Percentiles rank a stretch among this genome's conserved stretches.
Conservation (phyloP, 2,797 vertebrate species). For the Danio kyathit region DNA sequence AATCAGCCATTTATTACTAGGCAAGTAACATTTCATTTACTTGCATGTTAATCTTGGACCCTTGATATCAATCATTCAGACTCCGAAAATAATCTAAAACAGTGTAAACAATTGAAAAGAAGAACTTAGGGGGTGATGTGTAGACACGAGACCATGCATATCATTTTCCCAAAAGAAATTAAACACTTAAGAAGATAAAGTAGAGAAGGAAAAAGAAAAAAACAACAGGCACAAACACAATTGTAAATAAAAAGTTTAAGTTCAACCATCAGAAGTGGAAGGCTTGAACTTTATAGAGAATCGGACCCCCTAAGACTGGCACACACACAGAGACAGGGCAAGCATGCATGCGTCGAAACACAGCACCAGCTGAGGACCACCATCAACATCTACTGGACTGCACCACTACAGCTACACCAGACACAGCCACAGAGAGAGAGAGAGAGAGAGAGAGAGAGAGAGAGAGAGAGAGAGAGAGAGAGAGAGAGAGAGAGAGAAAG, state of each 20-base stretch:
- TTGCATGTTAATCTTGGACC: slow-evolving; percentile 37
- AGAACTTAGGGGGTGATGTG: slow-evolving; percentile 37
- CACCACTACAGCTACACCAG: slow-evolving; percentile 64
- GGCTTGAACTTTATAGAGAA: slow-evolving; percentile 58
- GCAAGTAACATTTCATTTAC: not conserved
- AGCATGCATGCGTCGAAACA: slow-evolving; percentile 76
- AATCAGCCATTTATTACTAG: too few relatives aligned
- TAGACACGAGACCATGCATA: slow-evolving; percentile 63
- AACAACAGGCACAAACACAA: slow-evolving; percentile 68
- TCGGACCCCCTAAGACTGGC: slow-evolving; percentile 55
- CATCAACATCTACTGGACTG: slow-evolving; percentile 62
- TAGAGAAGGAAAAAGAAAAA: slow-evolving; percentile 50
- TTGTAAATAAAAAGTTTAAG: slow-evolving; percentile 53
- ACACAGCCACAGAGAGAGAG: slow-evolving; percentile 58
- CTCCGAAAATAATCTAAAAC: slow-evolving; percentile 41
- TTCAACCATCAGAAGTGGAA: slow-evolving; percentile 54
- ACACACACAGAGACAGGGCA: slow-evolving; percentile 72
- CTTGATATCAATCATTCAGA: slow-evolving; percentile 44
- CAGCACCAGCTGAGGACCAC: slow-evolving; percentile 62
- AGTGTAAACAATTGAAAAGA: slow-evolving; percentile 8
- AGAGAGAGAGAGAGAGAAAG: slow-evolving; percentile 18
- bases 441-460: slow-evolving; percentile 15
- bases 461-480: slow-evolving; percentile 35
- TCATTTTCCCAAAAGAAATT: slow-evolving; percentile 45
- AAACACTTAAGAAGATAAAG: slow-evolving; percentile 41